Evolutionary conservation across 2,797 vertebrate genomes (phyloP).

Genomic region (Spheniscus humboldti): DNA sequence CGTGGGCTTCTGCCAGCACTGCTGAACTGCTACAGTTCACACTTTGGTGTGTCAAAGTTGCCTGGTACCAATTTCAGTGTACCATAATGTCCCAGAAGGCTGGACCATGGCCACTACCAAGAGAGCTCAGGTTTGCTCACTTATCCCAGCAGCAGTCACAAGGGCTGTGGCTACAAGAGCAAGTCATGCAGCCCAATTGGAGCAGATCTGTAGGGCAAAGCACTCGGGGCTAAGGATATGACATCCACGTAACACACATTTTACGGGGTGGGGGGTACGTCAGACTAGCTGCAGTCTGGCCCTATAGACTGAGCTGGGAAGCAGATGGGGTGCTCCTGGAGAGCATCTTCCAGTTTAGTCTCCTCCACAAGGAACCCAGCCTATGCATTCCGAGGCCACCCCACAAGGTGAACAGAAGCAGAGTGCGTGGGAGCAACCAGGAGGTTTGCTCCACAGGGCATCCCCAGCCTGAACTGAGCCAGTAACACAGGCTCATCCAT

Average conservation of each 20-base stretch:
- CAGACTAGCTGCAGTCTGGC: not conserved
- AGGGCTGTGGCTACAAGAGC: not conserved
- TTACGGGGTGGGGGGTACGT: not conserved
- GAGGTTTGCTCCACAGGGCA: not conserved
- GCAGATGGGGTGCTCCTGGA: not conserved
- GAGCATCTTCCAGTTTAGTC: not conserved
- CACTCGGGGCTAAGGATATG: rapidly evolving
- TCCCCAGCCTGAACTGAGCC: not conserved
- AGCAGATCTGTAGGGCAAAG: not conserved
- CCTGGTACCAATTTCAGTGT: not conserved
- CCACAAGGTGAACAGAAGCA: not conserved
- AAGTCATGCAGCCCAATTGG: not conserved
- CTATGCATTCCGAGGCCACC: not conserved
- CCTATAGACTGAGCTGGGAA: not conserved
- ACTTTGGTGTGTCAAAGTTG: not conserved
- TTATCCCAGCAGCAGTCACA: not conserved
- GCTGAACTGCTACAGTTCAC: not conserved
- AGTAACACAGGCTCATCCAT: not conserved
- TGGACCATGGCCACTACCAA: not conserved
- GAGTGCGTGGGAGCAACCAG: not conserved
- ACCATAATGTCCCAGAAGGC: not conserved
- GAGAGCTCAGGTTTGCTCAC: not conserved
- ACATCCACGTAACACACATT: not conserved
- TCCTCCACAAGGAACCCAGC: not conserved
- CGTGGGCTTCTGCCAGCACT: not conserved